Evolutionary conservation across 2,888 invertebrate species (phyloP).

Genomic region (Diadegma fenestrale): DNA sequence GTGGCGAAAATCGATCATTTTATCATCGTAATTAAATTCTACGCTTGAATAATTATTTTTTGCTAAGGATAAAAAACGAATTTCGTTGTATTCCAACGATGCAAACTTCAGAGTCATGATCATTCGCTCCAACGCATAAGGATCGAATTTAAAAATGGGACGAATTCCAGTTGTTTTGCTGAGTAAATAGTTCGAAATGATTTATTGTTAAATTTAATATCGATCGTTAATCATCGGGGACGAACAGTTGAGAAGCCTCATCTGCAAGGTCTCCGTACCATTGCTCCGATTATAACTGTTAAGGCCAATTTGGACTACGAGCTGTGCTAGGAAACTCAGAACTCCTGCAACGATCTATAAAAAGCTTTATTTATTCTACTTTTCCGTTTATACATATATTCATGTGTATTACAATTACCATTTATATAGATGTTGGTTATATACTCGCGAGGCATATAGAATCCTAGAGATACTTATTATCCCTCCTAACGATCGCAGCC

Average conservation of each 20-base stretch:
- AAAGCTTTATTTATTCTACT: constrained; percentile 14
- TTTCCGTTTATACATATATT: background rate
- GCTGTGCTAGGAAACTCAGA: constrained; percentile 32
- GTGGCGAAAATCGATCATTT: no score
- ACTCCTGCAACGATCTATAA: constrained; percentile 49
- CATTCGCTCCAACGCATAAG: background rate
- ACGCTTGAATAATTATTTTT: no score
- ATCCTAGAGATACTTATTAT: constrained; percentile 39
- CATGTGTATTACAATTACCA: background rate
- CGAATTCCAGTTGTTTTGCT: background rate
- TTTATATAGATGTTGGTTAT: constrained; percentile 21
- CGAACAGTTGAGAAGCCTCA: constrained; percentile 7
- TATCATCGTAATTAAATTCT: no score
- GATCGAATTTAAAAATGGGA: background rate
- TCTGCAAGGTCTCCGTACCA: constrained; percentile 54
- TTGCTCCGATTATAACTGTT: constrained; percentile 68
- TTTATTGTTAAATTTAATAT: background rate
- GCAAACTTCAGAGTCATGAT: no score
- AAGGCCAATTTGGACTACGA: constrained; percentile 66
- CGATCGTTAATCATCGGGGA: background rate
- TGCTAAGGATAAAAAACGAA: no score
- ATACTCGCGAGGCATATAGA: constrained; percentile 4
- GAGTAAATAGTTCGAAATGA: background rate
- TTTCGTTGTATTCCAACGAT: no score
- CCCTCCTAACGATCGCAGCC: constrained; percentile 33